Conservation (phyloP, 1,140 invertebrate genomes). For the Mactra quadrangularis region DNA sequence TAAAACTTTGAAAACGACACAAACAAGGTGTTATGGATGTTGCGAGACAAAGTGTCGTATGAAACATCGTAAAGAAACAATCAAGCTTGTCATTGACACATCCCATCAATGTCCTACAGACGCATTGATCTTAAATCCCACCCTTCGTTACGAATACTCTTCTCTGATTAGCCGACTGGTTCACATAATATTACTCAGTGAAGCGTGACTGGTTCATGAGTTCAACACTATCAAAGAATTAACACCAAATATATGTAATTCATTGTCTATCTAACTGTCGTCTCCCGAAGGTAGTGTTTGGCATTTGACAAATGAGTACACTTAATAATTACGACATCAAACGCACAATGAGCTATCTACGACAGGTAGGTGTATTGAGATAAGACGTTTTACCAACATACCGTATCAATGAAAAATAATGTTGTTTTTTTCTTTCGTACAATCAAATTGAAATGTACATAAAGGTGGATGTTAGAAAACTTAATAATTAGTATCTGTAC, state of each 20-base stretch:
- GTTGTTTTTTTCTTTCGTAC: neutral
- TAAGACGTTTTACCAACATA: neutral
- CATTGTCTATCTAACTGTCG: conserved; percentile 48
- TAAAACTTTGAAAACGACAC: conserved; percentile 16
- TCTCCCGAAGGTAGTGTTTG: conserved; percentile 23
- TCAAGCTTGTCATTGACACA: conserved; percentile 51
- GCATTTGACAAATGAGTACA: conserved; percentile 56
- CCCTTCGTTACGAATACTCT: conserved; percentile 52
- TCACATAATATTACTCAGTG: conserved; percentile 58
- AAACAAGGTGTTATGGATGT: conserved; percentile 51
- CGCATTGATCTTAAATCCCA: conserved; percentile 65
- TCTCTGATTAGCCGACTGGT: conserved; percentile 60
- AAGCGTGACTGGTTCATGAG: conserved; percentile 60
- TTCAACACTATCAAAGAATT: conserved; percentile 55
- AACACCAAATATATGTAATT: conserved; percentile 61
- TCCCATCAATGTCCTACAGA: conserved; percentile 55
- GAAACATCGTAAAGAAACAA: conserved; percentile 61
- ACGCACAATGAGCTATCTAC: conserved; percentile 16
- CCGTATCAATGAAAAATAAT: conserved; percentile 28
- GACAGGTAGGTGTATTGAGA: neutral
- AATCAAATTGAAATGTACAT: too few species aligned
- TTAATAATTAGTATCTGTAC: too few species aligned
- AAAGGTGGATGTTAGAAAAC: too few species aligned
- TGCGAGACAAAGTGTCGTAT: conserved; percentile 33
- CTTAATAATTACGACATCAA: neutral